These are phyloP conservation scores for Hypselothyrea guttata DNA, from an alignment of 2,888 invertebrate species.

Conservation along the genomic window DNA sequence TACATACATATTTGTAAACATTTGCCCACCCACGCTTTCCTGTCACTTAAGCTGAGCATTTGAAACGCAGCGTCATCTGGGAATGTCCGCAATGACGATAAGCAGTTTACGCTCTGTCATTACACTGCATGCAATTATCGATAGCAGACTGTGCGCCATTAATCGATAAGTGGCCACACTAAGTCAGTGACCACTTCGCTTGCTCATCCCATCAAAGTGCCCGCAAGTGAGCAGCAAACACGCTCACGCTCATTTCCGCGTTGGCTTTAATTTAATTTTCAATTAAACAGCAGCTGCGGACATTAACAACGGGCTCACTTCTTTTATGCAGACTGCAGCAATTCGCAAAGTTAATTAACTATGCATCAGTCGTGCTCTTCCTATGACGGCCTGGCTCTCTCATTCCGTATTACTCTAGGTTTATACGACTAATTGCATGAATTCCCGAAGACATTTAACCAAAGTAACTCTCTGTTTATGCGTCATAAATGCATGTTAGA, in stretches of 20 bases:
- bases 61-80: slow-evolving; percentile 18
- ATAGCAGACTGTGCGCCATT: slow-evolving; percentile 6
- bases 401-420: neutral
- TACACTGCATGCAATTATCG: slow-evolving; percentile 15
- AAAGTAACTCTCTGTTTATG: no score
- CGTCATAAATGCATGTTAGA: no score
- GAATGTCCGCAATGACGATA: slow-evolving; percentile 28
- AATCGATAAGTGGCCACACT: slow-evolving; percentile 14
- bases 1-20: neutral
- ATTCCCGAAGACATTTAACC: no score
- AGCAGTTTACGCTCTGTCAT: slow-evolving; percentile 22
- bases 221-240: slow-evolving; percentile 23
- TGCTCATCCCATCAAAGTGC: slow-evolving; percentile 30
- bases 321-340: slow-evolving; percentile 48
- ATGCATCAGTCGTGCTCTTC: slow-evolving; percentile 35
- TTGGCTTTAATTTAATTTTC: slow-evolving; percentile 61
- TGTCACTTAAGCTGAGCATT: slow-evolving; percentile 20
- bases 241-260: slow-evolving; percentile 54
- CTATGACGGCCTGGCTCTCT: neutral
- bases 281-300: slow-evolving; percentile 50
- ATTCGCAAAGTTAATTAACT: slow-evolving; percentile 68
- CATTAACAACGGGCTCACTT: slow-evolving; percentile 41
- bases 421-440: no score
- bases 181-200: slow-evolving; percentile 29
- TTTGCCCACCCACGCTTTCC: slow-evolving; percentile 42